phyloP scores from a whole-genome alignment of 2,113 vertebrate genomes.

The Diphyllodes magnificus region DNA sequence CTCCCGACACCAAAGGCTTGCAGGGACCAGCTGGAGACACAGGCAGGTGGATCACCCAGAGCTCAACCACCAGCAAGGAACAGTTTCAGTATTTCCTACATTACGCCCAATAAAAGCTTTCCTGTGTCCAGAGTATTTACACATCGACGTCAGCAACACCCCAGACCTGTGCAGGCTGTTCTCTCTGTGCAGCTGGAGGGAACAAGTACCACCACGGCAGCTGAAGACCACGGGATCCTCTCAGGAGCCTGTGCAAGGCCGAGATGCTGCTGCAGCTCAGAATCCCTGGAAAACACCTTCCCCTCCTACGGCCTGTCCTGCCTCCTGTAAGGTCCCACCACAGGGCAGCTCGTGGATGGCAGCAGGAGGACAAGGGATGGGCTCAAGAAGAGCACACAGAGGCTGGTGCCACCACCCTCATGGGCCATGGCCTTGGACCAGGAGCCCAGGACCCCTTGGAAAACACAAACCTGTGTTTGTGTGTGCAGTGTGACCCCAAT shows the following conservation, averaged over 20 bases:
- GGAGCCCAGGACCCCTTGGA: background rate
- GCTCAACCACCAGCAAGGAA: background rate
- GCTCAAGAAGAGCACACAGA: background rate
- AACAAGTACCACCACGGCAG: background rate
- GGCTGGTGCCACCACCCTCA: background rate
- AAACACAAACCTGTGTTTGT: background rate
- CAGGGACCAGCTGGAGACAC: background rate
- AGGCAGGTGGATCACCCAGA: background rate
- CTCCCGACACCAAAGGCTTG: background rate
- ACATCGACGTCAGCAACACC: background rate
- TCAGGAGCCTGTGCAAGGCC: accelerated
- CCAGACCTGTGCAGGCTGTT: background rate
- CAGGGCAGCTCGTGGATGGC: background rate
- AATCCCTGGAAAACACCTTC: background rate
- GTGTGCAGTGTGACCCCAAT: background rate
- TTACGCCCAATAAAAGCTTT: background rate
- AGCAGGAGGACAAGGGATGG: accelerated
- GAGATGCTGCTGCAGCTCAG: background rate
- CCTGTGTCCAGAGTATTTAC: background rate
- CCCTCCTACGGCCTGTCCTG: accelerated
- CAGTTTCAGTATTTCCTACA: background rate
- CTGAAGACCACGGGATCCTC: background rate
- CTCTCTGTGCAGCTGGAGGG: background rate
- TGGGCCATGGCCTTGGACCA: accelerated
- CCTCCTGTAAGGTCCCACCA: accelerated